Evolutionary conservation across 2,888 invertebrate species (phyloP), one percentile per base, ranked within the genome.

Genomic region (Encarsia formosa): DNA sequence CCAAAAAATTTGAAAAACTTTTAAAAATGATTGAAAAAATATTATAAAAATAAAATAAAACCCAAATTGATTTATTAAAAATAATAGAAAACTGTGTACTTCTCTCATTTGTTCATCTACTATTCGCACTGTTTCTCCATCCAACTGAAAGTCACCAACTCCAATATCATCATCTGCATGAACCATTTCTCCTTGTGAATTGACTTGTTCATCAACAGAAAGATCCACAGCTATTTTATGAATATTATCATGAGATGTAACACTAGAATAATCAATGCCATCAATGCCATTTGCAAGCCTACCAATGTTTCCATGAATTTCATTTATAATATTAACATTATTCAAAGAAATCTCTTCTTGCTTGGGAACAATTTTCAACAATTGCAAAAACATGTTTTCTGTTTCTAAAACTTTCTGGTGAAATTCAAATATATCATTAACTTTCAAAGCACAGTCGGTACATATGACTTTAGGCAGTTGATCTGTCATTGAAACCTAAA

Each of bases 401-500:
- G 81, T 80, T 51, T 77, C 75, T 22, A 79, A 61, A 58, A 78
- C 76, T 60, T 79, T 77, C 59, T 80, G 79, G 49, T 79, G 75
- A 64, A 82, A 81, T 46, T 81, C 79, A 61, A 75, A 78, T 48
- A 81, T 68, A 43, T 79, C 69, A 58, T 82, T 81, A 46, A 82
- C 62, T 63, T 81, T 81, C 57, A 76, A 80, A 11, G 79, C 71
- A 61, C 81, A 81, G 40, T 77, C 76, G 57, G 78, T 77, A 60
- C 81, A 82, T 4, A 82, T 76, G 65, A 80, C 77, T 73, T 82
- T 82, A 18, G 81, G 81, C 39, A 81, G 69, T 58, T 78, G 77
- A 65, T 81, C 81, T 18, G 73, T 67, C 67, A 77, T 73, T 38
- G 78, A 77, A 23, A 81, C 76, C 81, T 81, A 58, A 20, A 69